Base-by-base conservation (phyloP, 1,140 invertebrate genomes). In the Scaptomyza graminum region DNA sequence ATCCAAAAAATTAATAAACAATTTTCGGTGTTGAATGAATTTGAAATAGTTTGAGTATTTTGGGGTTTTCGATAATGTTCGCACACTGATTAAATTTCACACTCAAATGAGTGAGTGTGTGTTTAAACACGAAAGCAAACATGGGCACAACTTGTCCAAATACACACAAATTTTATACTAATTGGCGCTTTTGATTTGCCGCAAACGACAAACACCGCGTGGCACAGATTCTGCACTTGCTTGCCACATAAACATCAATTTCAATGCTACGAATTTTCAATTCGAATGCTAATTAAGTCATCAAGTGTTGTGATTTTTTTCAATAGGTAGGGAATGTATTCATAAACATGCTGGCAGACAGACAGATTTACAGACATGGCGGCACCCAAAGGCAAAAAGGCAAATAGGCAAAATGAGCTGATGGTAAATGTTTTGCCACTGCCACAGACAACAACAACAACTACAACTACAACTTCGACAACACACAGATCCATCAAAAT, bases 71-170 rank as follows among this genome's bases (percentile, higher is more conserved):
- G 37, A 39, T 12, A 56, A 37, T 18, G 83, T 65, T 88, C 83
- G 76, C 83, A 88, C 83, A 88, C 68, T 88, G 79, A 88, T 88
- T 88, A 79, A 79, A 88, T 88, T 89, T 88, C 83, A 88, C 83
- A 87, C 78, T 81, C 62, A 25, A 22, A 22, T 22, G 18, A 1
- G 0, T 22, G 18, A 22, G 4, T 22, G 18, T 22, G 2, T 22
- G 18, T 22, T 3, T 22, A 22, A 22, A 22, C 18, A 22, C 18
- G 2, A 2, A 22, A n/a, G n/a, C 18, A 18, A 1, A 22, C 18
- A 22, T 22, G 0, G 18, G 18, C 2, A 22, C 68, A 52, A 56
- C 6, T 31, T 31, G 28, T 31, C 5, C 28, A 49, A 12, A n/a
- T n/a, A 65, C 54, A 55, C 41, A 52, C 22, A 49, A 50, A 15